Conservation (phyloP, 2,888 invertebrate species). For the Mechanitis mazaeus region DNA sequence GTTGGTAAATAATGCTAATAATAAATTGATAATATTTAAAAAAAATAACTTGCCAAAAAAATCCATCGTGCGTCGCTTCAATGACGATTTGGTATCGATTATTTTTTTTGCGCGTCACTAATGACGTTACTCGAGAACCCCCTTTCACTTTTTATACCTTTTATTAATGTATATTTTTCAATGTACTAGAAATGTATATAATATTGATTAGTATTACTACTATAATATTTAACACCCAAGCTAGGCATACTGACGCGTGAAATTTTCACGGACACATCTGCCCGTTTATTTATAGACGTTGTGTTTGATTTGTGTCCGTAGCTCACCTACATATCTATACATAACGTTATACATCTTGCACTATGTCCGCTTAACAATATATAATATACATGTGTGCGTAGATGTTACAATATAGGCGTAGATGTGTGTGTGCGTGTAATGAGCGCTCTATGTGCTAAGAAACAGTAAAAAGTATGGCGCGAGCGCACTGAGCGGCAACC, state of each 20-base stretch:
- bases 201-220: conserved; percentile 8
- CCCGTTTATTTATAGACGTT: conserved; percentile 63
- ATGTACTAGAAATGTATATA: conserved; percentile 11
- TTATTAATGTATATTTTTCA: conserved; percentile 2
- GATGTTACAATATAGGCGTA: conserved; percentile 59
- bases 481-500: conserved; percentile 69
- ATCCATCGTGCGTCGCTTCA: conserved; percentile 22
- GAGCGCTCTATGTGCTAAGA: conserved; percentile 76
- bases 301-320: conserved; percentile 71
- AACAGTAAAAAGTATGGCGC: conserved; percentile 79
- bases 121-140: conserved; percentile 26
- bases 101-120: conserved; percentile 29
- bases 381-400: conserved; percentile 29
- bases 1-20: no score
- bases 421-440: conserved; percentile 54
- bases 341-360: conserved; percentile 66
- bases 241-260: conserved; percentile 32
- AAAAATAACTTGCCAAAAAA: conserved; percentile 16
- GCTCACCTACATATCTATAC: conserved; percentile 70
- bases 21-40: no score
- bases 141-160: conserved; percentile 14
- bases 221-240: conserved; percentile 11
- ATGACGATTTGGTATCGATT: conserved; percentile 30
- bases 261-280: conserved; percentile 60
- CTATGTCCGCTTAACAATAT: conserved; percentile 48